Conservation (phyloP, 1,140 invertebrate genomes). For the Procambarus virginalis region DNA sequence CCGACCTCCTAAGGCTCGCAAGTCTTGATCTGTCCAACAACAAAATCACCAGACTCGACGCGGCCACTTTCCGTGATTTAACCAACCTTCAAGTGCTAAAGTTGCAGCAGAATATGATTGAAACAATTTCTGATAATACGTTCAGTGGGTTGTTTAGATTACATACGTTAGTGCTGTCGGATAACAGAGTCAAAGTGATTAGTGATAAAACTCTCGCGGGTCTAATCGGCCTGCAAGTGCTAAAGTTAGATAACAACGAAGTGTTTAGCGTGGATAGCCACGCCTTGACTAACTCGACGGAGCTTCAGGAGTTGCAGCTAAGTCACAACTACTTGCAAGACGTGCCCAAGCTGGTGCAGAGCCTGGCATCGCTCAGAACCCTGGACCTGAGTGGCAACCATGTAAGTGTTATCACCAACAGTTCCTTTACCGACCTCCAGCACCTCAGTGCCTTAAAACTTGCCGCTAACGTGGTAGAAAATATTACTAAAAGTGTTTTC, state of each 20-base stretch:
- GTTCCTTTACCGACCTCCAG: constrained; percentile 86
- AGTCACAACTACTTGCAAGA: constrained; percentile 87
- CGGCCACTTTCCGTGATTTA: constrained; percentile 83
- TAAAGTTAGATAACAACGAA: constrained; percentile 85
- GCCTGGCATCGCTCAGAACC: constrained; percentile 86
- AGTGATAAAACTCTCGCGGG: constrained; percentile 82
- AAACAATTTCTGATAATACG: constrained; percentile 82
- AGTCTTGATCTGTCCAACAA: constrained; percentile 86
- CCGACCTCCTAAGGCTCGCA: constrained; percentile 82
- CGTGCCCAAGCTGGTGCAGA: constrained; percentile 85
- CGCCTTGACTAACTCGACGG: constrained; percentile 85
- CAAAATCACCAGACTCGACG: constrained; percentile 81
- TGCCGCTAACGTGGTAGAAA: constrained; percentile 91
- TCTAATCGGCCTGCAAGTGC: constrained; percentile 82
- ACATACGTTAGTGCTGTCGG: constrained; percentile 83
- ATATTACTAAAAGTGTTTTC: constrained; percentile 84
- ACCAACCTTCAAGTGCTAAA: constrained; percentile 85
- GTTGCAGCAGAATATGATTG: constrained; percentile 85
- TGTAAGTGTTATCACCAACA: constrained; percentile 80
- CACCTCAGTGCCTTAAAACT: constrained; percentile 88
- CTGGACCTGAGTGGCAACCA: constrained; percentile 92
- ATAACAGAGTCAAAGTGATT: constrained; percentile 83
- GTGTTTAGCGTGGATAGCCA: constrained; percentile 81
- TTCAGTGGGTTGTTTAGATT: constrained; percentile 83
- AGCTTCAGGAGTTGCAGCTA: constrained; percentile 89